Evolutionary conservation across 1,140 invertebrate genomes (phyloP), one percentile per base, ranked within the genome.

Genomic region (Ips nitidus): DNA sequence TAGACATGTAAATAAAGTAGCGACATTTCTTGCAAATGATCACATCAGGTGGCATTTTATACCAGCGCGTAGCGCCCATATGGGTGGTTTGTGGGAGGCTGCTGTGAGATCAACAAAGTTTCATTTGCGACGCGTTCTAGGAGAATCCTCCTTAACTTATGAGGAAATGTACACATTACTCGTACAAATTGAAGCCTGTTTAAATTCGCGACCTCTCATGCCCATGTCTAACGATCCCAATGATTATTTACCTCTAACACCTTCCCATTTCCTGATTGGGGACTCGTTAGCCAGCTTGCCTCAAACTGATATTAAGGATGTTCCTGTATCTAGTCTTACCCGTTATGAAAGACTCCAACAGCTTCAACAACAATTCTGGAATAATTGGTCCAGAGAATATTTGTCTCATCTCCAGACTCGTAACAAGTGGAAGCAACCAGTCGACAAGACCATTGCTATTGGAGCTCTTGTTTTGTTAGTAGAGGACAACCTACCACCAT

Each of bases 71-170:
- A 75, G 79, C 6, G 77, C 80, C 2, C 78, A 83, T 74, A 80
- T 83, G 62, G 81, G 82, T 8, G 82, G 80, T n/a, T 40, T 82
- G 36, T 82, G 80, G 75, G 82, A 84, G 72, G 72, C 76, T 1
- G 78, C 71, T 0, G 76, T 84, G 0, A 81, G 80, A 73, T 72
- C 71, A 8, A 71, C 78, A 4, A 84, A 83, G 68, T 71, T 72
- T 50, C 80, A 81, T 66, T 66, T 82, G 4, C 59, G 69, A 36
- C 66, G 77, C 4, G 61, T 73, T 3, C 43, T 78, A 22, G 74
- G 74, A 37, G 60, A 73, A 50, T 61, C 41, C 37, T 8, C 55
- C 41, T 61, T 67, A 55, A 74, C 69, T 2, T 75, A 62, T 52
- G 71, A 74, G 36, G 72, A 74, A 43, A 4, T 47, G 4, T 47